Evolutionary conservation across 2,113 vertebrate species (phyloP).

Genomic region (Amphiprion ocellaris): DNA sequence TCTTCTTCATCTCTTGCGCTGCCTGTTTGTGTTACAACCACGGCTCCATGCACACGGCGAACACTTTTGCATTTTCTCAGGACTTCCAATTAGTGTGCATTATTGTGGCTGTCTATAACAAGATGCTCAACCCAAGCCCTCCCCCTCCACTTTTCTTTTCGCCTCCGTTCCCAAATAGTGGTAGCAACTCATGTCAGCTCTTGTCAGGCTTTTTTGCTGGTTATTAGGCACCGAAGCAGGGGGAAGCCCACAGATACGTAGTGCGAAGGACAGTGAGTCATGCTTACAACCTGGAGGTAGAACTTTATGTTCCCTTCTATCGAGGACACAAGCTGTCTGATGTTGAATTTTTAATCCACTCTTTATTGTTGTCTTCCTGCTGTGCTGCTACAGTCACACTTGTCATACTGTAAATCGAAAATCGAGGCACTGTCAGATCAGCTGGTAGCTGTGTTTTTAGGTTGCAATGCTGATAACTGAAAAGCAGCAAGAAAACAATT

Average conservation of each 20-base stretch:
- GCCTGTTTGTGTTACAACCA: slow-evolving; percentile 45
- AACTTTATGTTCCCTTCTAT: slow-evolving; percentile 71
- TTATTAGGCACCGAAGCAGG: slow-evolving; percentile 4
- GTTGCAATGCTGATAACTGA: not conserved
- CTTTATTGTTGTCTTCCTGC: slow-evolving; percentile 47
- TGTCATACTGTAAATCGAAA: slow-evolving; percentile 3
- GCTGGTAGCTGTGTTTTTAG: slow-evolving; percentile 8
- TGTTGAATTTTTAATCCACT: slow-evolving; percentile 68
- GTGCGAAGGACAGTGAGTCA: slow-evolving; percentile 45
- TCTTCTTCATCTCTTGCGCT: slow-evolving; percentile 29
- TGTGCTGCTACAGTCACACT: slow-evolving; percentile 15
- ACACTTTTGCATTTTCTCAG: slow-evolving; percentile 50
- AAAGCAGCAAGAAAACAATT: not conserved
- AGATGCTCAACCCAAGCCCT: not conserved
- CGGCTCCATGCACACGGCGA: slow-evolving; percentile 19
- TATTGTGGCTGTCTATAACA: slow-evolving; percentile 59
- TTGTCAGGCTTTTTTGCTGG: slow-evolving; percentile 13
- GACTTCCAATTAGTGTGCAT: slow-evolving; percentile 63
- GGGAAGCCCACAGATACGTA: slow-evolving; percentile 42
- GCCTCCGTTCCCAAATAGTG: not conserved
- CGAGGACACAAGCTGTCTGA: slow-evolving; percentile 58
- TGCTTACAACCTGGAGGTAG: slow-evolving; percentile 49
- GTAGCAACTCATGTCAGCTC: slow-evolving; percentile 31
- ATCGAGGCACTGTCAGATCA: slow-evolving; percentile 14
- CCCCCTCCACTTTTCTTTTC: not conserved